Percentiles rank a stretch among this genome's conserved stretches.
Evolutionary conservation across 2,113 vertebrate species (phyloP).

Genomic region (Pimephales promelas): DNA sequence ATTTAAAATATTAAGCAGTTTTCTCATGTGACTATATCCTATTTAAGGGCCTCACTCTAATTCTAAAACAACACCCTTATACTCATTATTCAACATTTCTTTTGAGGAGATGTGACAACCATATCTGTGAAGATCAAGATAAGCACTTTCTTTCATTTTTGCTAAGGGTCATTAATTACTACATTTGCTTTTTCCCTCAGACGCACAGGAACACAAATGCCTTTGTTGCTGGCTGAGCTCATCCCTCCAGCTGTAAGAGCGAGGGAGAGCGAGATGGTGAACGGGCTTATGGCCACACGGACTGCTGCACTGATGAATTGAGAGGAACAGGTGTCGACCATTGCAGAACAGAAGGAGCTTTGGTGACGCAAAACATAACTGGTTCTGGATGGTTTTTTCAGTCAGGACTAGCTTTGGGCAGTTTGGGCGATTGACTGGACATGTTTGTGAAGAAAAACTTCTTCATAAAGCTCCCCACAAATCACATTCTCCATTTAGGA

Average conservation of each 20-base stretch:
- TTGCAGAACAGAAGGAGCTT: slow-evolving; percentile 42
- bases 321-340: slow-evolving; percentile 52
- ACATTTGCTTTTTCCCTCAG: slow-evolving; percentile 41
- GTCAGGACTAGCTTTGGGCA: slow-evolving; percentile 45
- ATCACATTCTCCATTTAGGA: background rate
- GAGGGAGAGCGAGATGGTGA: slow-evolving; percentile 26
- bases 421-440: slow-evolving; percentile 31
- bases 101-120: background rate
- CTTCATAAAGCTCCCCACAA: background rate
- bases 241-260: slow-evolving; percentile 36
- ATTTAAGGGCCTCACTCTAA: background rate
- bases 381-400: slow-evolving; percentile 41
- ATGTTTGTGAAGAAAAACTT: background rate
- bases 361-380: slow-evolving; percentile 46
- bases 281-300: slow-evolving; percentile 46
- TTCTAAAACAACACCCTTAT: background rate
- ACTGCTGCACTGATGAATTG: slow-evolving; percentile 42
- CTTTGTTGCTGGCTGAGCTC: slow-evolving; percentile 50
- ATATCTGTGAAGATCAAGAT: background rate
- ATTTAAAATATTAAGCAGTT: background rate
- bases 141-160: slow-evolving; percentile 18
- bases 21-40: background rate
- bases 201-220: slow-evolving; percentile 48
- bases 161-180: slow-evolving; percentile 41
- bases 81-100: background rate